Evolutionary conservation across 2,888 invertebrate genomes (phyloP).

Genomic region (Nemurella pictetii): DNA sequence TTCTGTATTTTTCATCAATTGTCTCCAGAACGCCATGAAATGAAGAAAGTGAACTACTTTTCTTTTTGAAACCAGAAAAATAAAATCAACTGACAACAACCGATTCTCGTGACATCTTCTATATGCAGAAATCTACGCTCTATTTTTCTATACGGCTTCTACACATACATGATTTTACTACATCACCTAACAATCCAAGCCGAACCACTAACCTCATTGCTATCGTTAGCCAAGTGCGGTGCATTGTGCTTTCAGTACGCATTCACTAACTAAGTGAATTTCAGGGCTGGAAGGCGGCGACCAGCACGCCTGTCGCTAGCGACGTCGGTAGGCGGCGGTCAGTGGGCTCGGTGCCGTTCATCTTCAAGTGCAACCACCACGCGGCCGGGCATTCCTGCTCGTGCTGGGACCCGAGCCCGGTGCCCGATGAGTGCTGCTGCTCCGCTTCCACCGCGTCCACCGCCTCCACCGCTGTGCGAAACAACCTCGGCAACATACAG

Average conservation of each 20-base stretch:
- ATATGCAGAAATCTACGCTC: too few relatives aligned
- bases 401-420: conserved; percentile 50
- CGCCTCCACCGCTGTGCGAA: background rate
- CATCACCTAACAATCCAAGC: too few relatives aligned
- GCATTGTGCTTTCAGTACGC: conserved; percentile 45
- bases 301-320: conserved; percentile 40
- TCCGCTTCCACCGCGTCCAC: background rate
- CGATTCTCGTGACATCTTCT: too few relatives aligned
- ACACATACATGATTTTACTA: too few relatives aligned
- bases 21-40: too few relatives aligned
- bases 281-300: conserved; percentile 40
- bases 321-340: conserved; percentile 53
- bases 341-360: conserved; percentile 54
- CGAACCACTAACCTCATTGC: too few relatives aligned
- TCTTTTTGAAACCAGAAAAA: too few relatives aligned
- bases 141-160: too few relatives aligned
- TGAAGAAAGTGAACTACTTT: too few relatives aligned
- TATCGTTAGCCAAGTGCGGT: too few relatives aligned
- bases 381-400: conserved; percentile 55
- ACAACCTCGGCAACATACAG: conserved; percentile 31
- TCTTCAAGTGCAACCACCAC: conserved; percentile 55
- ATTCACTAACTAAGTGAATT: conserved; percentile 44
- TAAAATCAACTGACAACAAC: too few relatives aligned
- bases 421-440: conserved; percentile 27
- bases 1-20: too few relatives aligned